Evolutionary conservation across 2,797 vertebrate genomes (phyloP), one percentile per base, ranked within the genome.

Genomic region (Microcaecilia unicolor): DNA sequence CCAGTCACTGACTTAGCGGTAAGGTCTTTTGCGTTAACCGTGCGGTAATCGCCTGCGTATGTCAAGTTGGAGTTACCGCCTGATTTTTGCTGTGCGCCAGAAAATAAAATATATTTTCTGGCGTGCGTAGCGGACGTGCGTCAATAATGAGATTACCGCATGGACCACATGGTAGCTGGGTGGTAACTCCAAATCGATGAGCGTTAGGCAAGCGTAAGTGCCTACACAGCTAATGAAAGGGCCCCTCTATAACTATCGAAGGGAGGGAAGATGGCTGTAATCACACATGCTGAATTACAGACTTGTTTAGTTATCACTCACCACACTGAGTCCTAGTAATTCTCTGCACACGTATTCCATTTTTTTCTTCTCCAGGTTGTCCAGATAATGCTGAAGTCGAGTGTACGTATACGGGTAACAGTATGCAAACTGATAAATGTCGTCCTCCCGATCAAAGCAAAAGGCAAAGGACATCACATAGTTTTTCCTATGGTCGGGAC

Each of bases 391-490:
- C 72, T 97, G 94, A 10, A 98, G 86, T 40, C 92, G 87, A 6
- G 93, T 92, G 44, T 98, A 97, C 15, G 94, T 98, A 63, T 98
- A 98, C 2, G 94, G 95, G 59, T 92, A 98, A 78, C 94, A 98
- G 76, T 98, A 98, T 33, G 95, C 88, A 57, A 98, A 97, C 44
- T 97, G 95, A 40, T 93, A 98, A 3, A 84, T 66, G 49, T 98
- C 94, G 9, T 95, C 89, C 55, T 97, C 93, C 4, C 85, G 83
- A 74, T 98, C 94, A 18, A 98, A 98, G 74, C 95, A 98, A 61
- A 98, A 98, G 35, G 94, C 92, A 45, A 97, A 98, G 25, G 94
- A 98, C 94, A 98, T 96, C 46, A 98, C 93, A 10, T 98, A 98
- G 78, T 95, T 97, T 67, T 83, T 90, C 29, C 88, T 84, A 61